phyloP scores from a whole-genome alignment of 2,888 invertebrate species.

The Nomada goodeniana region DNA sequence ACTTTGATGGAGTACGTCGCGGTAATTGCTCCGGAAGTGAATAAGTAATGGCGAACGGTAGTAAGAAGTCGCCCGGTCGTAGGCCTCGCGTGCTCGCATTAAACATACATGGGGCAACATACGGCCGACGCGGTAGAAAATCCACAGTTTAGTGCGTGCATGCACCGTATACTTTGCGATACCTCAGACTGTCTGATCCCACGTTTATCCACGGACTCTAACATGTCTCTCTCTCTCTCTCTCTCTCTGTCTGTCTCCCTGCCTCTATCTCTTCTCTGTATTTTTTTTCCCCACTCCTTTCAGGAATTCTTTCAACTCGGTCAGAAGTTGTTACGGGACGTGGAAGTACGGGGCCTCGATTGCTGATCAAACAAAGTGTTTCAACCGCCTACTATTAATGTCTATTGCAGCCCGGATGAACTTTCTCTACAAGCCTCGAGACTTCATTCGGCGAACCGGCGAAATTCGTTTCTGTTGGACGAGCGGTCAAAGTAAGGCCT shows the following conservation, averaged over 20 bases:
- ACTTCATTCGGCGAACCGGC: slow-evolving; percentile 10
- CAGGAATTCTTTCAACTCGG: slow-evolving; percentile 46
- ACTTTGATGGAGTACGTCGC: slow-evolving; percentile 69
- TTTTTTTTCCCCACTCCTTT: neutral
- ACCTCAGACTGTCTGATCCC: neutral
- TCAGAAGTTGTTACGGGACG: slow-evolving; percentile 31
- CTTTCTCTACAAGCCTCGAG: slow-evolving; percentile 26
- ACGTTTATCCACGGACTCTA: neutral
- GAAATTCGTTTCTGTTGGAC: slow-evolving; percentile 19
- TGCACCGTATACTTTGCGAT: slow-evolving; percentile 7
- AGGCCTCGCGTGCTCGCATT: slow-evolving; percentile 75
- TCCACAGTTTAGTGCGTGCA: slow-evolving; percentile 41
- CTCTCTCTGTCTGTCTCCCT: neutral
- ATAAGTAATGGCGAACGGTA: slow-evolving; percentile 76
- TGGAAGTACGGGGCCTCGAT: slow-evolving; percentile 40
- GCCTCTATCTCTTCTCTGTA: no score
- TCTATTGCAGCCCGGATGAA: slow-evolving; percentile 30
- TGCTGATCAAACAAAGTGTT: slow-evolving; percentile 54
- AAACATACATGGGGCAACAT: slow-evolving; percentile 75
- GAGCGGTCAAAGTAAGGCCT: slow-evolving; percentile 24
- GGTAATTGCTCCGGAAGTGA: slow-evolving; percentile 76
- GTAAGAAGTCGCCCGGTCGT: slow-evolving; percentile 75
- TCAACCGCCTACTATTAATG: slow-evolving; percentile 37
- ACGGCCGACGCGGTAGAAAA: slow-evolving; percentile 42
- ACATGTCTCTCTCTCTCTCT: neutral